phyloP scores from a whole-genome alignment of 2,888 invertebrate genomes.

The Cinara cedri region DNA sequence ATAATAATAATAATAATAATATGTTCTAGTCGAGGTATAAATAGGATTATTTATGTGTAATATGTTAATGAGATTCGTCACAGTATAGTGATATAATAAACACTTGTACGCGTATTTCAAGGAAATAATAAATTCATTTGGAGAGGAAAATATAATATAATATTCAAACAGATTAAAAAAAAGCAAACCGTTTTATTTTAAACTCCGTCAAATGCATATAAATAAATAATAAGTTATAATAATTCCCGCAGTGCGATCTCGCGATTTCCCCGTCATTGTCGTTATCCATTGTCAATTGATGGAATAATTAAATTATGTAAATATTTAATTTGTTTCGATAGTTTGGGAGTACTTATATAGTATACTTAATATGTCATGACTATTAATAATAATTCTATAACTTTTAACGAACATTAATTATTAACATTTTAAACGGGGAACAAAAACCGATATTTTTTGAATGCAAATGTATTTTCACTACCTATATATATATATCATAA shows the following conservation, averaged over 20 bases:
- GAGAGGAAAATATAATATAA: not conserved
- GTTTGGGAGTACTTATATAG: too few relatives aligned
- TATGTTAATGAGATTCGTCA: not conserved
- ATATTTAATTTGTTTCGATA: not conserved
- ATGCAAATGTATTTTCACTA: too few relatives aligned
- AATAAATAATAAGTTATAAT: too few relatives aligned
- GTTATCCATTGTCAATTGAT: not conserved
- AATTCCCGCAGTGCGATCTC: too few relatives aligned
- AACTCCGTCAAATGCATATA: not conserved
- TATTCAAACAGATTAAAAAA: not conserved
- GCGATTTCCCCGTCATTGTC: not conserved
- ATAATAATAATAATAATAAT: too few relatives aligned
- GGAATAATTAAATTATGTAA: not conserved
- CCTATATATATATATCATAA: too few relatives aligned
- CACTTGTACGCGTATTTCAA: not conserved
- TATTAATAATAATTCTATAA: slow-evolving; percentile 4
- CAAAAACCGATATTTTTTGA: too few relatives aligned
- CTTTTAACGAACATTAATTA: too few relatives aligned
- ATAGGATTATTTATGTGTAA: too few relatives aligned
- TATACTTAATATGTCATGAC: not conserved
- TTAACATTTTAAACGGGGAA: too few relatives aligned
- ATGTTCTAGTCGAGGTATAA: too few relatives aligned
- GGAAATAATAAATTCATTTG: not conserved
- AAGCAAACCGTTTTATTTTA: not conserved
- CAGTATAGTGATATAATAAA: not conserved